Evolutionary conservation across 2,113 vertebrate genomes (phyloP), one percentile per base, ranked within the genome.

Genomic region (Anolis sagrei): DNA sequence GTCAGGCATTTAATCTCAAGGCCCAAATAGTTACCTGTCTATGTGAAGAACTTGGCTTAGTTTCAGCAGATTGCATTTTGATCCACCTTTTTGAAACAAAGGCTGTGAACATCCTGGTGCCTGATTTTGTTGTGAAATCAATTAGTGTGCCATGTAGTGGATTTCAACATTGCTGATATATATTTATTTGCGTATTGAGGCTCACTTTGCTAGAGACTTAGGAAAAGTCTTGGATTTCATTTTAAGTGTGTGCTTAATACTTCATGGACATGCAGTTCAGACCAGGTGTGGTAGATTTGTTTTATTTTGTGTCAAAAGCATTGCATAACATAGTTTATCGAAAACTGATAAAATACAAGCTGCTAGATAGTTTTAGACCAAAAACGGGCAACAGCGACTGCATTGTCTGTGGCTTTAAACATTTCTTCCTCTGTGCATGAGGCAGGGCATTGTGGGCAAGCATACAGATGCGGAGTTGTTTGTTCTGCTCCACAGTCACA

Each of bases 51-150:
- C 21, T 44, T 83, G 32, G 10, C 7, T 34, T 61, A 68, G 7
- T 69, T 34, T 14, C 19, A 66, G 44, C 32, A 32, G 68, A 21
- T 62, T 49, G 27, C 27, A 25, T 81, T 75, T 81, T 86, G 64
- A 86, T 74, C 39, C 5, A 49, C 36, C 58, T 49, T 74, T 74
- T 86, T 58, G 54, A 80, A 81, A 81, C 23, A 7, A 66, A 29
- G 29, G 2, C 23, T 49, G 21, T 81, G 79, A 61, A 11, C 39
- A 66, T 13, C 32, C 72, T 49, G 16, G 32, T 66, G 19, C 14
- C 23, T 74, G 75, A n/a, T 78, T 76, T 68, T 16, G 19, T 79
- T 85, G 49, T 78, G 64, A 86, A 86, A 66, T 74, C 32, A 49
- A 21, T 86, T 64, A 66, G 70, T 75, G 25, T 23, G 27, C 21